Evolutionary conservation across 64 coral and sea anemone species (phyloP).

Genomic region (Montipora capricornis): DNA sequence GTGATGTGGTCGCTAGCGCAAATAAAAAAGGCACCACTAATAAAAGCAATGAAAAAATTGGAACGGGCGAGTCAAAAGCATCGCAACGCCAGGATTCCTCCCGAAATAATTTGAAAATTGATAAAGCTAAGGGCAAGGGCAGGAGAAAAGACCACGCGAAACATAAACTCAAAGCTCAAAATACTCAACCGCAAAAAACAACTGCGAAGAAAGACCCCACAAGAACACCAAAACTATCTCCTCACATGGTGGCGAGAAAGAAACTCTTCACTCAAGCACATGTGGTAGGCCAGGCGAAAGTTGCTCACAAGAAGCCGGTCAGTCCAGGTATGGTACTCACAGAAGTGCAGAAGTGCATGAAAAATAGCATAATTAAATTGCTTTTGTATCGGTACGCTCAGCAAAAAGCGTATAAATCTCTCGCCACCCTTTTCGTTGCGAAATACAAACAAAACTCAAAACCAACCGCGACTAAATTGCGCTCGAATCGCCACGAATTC

Average conservation of each 20-base stretch:
- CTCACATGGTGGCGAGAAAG: constrained; percentile 2
- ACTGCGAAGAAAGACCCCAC: neutral
- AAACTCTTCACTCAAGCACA: neutral
- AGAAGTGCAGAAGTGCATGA: neutral
- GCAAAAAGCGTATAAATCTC: too few relatives aligned
- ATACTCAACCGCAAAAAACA: neutral
- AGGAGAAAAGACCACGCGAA: neutral
- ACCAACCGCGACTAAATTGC: too few relatives aligned
- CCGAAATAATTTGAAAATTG: neutral
- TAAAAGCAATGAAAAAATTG: neutral
- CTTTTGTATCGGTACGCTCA: too few relatives aligned
- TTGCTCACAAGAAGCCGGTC: neutral
- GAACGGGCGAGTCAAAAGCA: neutral
- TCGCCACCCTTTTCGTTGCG: too few relatives aligned
- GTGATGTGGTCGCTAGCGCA: too few relatives aligned
- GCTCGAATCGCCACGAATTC: too few relatives aligned
- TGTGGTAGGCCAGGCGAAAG: neutral
- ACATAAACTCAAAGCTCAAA: neutral
- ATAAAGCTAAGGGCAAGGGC: neutral
- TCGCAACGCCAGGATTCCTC: neutral
- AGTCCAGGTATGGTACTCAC: neutral
- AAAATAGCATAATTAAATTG: too few relatives aligned
- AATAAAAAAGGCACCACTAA: neutral
- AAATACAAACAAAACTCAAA: too few relatives aligned
- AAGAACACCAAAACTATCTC: neutral